phyloP scores from a whole-genome alignment of 2,888 invertebrate species.

The Teleogryllus oceanicus region DNA sequence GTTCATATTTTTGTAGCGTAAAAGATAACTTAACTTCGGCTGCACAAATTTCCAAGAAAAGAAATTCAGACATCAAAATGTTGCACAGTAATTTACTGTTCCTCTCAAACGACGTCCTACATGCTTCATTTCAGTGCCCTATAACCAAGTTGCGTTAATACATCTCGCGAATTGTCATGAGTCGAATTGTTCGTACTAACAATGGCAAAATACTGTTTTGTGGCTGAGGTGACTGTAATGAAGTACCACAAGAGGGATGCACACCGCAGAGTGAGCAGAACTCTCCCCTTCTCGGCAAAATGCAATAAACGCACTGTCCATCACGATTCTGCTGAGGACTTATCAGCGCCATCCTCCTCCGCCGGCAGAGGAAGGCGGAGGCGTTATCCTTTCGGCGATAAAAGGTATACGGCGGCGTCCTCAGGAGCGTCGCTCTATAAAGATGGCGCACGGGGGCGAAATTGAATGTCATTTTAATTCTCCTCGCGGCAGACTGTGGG shows the following conservation, averaged over 20 bases:
- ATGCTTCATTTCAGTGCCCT: too few relatives aligned
- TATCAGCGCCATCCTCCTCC: not conserved
- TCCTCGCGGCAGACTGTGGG: not conserved
- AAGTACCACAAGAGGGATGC: not conserved
- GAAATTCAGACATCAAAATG: too few relatives aligned
- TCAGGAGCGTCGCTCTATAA: not conserved
- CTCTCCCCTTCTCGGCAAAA: not conserved
- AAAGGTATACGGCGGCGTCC: not conserved
- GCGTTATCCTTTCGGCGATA: not conserved
- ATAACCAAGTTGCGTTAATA: too few relatives aligned
- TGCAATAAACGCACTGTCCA: constrained; percentile 1
- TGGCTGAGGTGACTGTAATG: not conserved
- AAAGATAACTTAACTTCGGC: too few relatives aligned
- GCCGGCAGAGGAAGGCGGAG: not conserved
- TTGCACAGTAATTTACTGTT: too few relatives aligned
- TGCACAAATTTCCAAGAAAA: too few relatives aligned
- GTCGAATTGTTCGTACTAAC: not conserved
- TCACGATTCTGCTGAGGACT: not conserved
- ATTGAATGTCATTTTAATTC: constrained; percentile 18
- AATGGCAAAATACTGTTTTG: not conserved
- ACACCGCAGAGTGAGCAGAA: not conserved
- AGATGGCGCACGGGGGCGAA: not conserved
- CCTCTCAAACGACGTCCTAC: too few relatives aligned
- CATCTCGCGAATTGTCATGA: too few relatives aligned
- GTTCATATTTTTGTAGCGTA: too few relatives aligned